phyloP scores from a whole-genome alignment of 1,140 invertebrate species.

The Polypedilum pembai region DNA sequence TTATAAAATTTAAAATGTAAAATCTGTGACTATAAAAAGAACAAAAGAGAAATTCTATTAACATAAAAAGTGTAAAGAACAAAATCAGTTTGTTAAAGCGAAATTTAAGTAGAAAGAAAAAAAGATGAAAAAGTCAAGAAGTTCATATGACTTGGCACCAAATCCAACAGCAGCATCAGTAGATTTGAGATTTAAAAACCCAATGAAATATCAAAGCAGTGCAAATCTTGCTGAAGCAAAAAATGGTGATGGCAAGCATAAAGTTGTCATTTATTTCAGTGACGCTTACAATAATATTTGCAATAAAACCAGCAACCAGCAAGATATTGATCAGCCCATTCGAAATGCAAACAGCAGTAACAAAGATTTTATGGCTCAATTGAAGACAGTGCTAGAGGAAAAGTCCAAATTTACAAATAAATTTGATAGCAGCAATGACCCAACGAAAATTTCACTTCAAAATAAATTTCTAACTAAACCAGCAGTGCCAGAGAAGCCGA shows the following conservation, averaged over 20 bases:
- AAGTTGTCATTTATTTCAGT: slow-evolving; percentile 62
- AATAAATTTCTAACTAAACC: slow-evolving; percentile 7
- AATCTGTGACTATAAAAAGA: background rate
- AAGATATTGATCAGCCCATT: slow-evolving; percentile 34
- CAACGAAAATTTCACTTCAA: background rate
- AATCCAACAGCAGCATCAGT: background rate
- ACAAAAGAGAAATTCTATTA: background rate
- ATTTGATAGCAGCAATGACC: background rate
- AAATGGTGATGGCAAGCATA: slow-evolving; percentile 46
- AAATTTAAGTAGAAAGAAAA: slow-evolving; percentile 10
- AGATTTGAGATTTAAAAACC: slow-evolving; percentile 22
- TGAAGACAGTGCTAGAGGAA: slow-evolving; percentile 29
- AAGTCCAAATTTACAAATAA: slow-evolving; percentile 28
- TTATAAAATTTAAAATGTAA: background rate
- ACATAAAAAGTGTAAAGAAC: background rate
- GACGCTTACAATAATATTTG: slow-evolving; percentile 48
- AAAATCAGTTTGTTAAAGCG: background rate
- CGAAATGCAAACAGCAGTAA: slow-evolving; percentile 32
- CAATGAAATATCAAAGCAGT: slow-evolving; percentile 21
- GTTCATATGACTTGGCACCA: slow-evolving; percentile 23
- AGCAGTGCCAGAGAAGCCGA: background rate
- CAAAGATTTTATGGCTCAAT: slow-evolving; percentile 29
- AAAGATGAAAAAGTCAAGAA: slow-evolving; percentile 24
- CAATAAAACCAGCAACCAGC: slow-evolving; percentile 17
- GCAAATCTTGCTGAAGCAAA: background rate